A percentile compares a stretch with the other conserved stretches of the same genome.
Evolutionary conservation across 2,797 vertebrate genomes (phyloP).

Genomic region (Adelosebastes latens): DNA sequence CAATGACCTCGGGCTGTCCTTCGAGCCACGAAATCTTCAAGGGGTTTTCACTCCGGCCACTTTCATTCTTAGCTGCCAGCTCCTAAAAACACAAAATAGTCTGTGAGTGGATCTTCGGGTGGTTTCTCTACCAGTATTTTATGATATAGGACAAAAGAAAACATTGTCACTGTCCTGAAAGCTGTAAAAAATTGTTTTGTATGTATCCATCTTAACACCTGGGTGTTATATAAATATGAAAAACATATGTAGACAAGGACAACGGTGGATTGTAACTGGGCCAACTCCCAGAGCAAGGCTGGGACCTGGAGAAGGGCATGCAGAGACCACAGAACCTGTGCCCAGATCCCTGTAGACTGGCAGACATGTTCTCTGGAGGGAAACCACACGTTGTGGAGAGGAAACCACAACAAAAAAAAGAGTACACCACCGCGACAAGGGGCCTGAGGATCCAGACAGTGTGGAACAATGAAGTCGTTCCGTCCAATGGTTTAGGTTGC

Average conservation of each 20-base stretch:
- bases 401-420: slow-evolving; percentile 55
- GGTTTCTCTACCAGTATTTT: neutral
- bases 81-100: slow-evolving; percentile 83
- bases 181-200: slow-evolving; percentile 6
- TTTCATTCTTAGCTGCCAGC: slow-evolving; percentile 92
- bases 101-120: neutral
- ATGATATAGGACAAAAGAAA: neutral
- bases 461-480: slow-evolving; percentile 70
- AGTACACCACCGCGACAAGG: slow-evolving; percentile 44
- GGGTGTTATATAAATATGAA: slow-evolving; percentile 18
- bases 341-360: slow-evolving; percentile 54
- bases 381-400: slow-evolving; percentile 64
- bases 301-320: slow-evolving; percentile 42
- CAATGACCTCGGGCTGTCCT: slow-evolving; percentile 82
- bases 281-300: slow-evolving; percentile 22
- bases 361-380: slow-evolving; percentile 57
- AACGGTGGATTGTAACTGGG: slow-evolving; percentile 43
- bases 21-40: slow-evolving; percentile 95
- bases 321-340: slow-evolving; percentile 54
- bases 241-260: slow-evolving; percentile 35
- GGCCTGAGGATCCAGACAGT: slow-evolving; percentile 66
- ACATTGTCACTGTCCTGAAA: neutral
- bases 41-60: slow-evolving; percentile 88
- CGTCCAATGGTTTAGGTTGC: slow-evolving; percentile 33
- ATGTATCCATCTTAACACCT: neutral